Base-by-base conservation (phyloP, 2,797 vertebrate genomes). In the Enteromius radiatus region DNA sequence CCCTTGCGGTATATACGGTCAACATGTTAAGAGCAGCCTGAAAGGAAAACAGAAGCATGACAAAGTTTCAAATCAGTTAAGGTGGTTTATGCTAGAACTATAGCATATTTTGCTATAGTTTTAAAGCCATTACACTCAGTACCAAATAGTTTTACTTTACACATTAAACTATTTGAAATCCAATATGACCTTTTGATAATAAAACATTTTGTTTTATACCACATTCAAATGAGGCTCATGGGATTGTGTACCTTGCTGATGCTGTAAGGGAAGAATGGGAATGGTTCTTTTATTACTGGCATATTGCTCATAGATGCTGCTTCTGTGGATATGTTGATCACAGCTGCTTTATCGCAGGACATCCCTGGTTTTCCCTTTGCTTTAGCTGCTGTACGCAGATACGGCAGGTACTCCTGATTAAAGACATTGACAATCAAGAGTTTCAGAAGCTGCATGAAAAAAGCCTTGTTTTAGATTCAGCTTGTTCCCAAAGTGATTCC, bases 321-420 rank as follows among this genome's bases (percentile, higher is more conserved):
- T 1, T 28, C 0, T 0, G 90, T 70, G 61, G 92, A 88, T n/a
- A 96, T 93, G 87, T 86, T 92, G 88, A 95, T 10, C 21, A 95
- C 84, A 19, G 93, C 92, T 61, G 95, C 93, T 87, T 90, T 95
- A 63, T 83, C 89, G 82, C 89, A 92, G 10, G 93, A 94, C 90
- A 95, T 89, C 0, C 90, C 91, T 1, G 92, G 68, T 9, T 86
- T 88, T 0, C 74, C 43, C 64, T 89, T 90, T 45, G 84, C 83
- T 79, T 41, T 89, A 0, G 88, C 93, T 74, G 93, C 94, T 26
- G 86, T 87, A 52, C 86, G 91, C 65, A 95, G 87, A 33, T 89
- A 87, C 63, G 93, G 93, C 78, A 94, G 89, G 76, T 95, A 95
- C 0, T 91, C 92, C 95, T 95, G 9, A 75, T 33, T 47, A 63